Base-by-base conservation (phyloP, 2,888 invertebrate species). In the Mesorhabditis spiculigera region DNA sequence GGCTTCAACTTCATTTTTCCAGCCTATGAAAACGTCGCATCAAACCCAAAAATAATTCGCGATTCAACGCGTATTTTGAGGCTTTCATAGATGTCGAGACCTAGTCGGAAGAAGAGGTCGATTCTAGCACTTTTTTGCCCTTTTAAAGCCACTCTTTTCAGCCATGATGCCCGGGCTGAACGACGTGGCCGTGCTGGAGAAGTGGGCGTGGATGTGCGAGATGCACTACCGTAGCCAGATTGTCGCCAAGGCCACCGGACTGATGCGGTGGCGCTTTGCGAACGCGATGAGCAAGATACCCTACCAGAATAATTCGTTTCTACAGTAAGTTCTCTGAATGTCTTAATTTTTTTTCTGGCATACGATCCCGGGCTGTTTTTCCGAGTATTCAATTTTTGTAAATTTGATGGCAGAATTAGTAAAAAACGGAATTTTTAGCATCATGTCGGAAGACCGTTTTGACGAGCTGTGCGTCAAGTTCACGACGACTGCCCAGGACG, bases 201-300 rank as follows among this genome's bases (percentile, higher is more conserved):
- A 50, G n/a, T 50, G 58, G 58, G 58, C 58, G 58, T 50, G 58
- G 58, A 13, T 50, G 13, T 50, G 58, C 58, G 58, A 50, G 58
- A 50, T 50, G 58, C 8, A 50, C 58, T 50, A 50, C n/a, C 58
- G 58, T 13, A 50, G 58, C n/a, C 58, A 50, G n/a, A n/a, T 50
- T 10, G 58, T 50, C n/a, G 58, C 58, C 8, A 50, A n/a, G 58
- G n/a, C 58, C 8, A 50, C n/a, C 8, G 58, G 58, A 2, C 8
- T 50, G 58, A 50, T 50, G 58, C 8, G 58, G n/a, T 50, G 58
- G 58, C 58, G 58, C 8, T 50, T 50, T n/a, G 8, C 58, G 58
- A 50, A 50, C n/a, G 58, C 58, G n/a, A 50, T 50, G 58, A 50
- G n/a, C 8, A 10, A 10, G 10, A n/a, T 50, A 50, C 58, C 58